These are phyloP conservation scores for Ctenicera cuprea DNA, from an alignment of 2,888 invertebrate species.

Conservation along the genomic window DNA sequence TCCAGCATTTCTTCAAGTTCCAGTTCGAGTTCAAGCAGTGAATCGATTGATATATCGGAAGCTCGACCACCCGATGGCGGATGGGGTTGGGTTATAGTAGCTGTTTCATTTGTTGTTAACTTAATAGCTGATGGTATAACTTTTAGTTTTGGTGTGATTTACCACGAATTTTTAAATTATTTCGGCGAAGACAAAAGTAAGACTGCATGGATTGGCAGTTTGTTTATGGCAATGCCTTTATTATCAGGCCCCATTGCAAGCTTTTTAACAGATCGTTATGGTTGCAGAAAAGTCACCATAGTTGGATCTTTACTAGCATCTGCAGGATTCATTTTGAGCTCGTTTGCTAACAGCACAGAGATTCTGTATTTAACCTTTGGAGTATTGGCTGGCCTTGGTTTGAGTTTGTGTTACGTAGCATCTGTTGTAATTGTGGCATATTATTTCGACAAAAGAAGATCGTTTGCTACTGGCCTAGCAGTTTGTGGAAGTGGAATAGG, in stretches of 20 bases:
- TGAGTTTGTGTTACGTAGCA: constrained; percentile 92
- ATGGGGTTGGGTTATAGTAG: constrained; percentile 95
- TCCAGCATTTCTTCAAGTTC: constrained; percentile 68
- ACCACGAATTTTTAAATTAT: constrained; percentile 88
- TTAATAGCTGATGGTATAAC: constrained; percentile 94
- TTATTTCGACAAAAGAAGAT: constrained; percentile 90
- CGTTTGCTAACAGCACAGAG: constrained; percentile 85
- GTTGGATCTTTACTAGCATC: constrained; percentile 86
- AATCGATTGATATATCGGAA: constrained; percentile 80
- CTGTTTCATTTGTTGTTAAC: constrained; percentile 92
- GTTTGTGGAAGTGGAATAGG: constrained; percentile 93
- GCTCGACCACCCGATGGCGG: constrained; percentile 90
- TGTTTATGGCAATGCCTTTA: constrained; percentile 94
- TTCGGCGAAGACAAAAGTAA: constrained; percentile 90
- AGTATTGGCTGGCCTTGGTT: constrained; percentile 87
- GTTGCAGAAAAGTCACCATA: constrained; percentile 87
- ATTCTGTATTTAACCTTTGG: constrained; percentile 89
- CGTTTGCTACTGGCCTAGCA: constrained; percentile 89
- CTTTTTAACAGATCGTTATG: constrained; percentile 88
- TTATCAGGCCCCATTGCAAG: constrained; percentile 90
- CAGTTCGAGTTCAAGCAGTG: constrained; percentile 75
- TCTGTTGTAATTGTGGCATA: constrained; percentile 93
- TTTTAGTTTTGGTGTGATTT: constrained; percentile 94
- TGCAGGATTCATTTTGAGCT: constrained; percentile 85
- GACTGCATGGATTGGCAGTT: constrained; percentile 92